phyloP scores from a whole-genome alignment of 2,113 vertebrate species.

The Nothoprocta pentlandii region DNA sequence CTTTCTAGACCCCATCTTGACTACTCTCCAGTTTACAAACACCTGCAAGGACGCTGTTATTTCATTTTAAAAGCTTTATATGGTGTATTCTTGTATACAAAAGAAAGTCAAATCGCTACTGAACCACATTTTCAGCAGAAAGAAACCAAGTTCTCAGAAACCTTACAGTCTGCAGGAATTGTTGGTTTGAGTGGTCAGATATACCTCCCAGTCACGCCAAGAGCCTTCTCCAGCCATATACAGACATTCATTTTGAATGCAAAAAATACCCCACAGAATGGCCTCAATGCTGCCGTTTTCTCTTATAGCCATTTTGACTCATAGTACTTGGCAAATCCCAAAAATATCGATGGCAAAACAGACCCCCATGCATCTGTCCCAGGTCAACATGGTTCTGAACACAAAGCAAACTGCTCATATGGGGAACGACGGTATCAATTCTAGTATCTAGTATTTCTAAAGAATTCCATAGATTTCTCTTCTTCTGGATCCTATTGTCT shows the following conservation, averaged over 20 bases:
- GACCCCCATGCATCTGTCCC: not conserved
- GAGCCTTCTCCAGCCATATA: not conserved
- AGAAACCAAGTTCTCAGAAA: not conserved
- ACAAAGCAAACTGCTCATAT: not conserved
- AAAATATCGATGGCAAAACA: not conserved
- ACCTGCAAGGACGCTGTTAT: not conserved
- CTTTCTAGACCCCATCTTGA: not conserved
- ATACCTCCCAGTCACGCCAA: not conserved
- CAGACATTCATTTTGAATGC: rapidly evolving
- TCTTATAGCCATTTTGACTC: not conserved
- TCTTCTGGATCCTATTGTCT: not conserved
- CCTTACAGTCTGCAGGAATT: not conserved
- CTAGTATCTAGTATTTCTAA: not conserved
- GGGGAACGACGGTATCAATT: not conserved
- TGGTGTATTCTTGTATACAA: not conserved
- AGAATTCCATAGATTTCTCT: not conserved
- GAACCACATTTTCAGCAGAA: not conserved
- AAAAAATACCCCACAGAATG: too few relatives aligned
- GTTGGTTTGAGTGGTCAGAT: rapidly evolving
- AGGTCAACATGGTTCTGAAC: not conserved
- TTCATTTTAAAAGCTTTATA: not conserved
- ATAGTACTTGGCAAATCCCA: not conserved
- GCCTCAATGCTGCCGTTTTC: not conserved
- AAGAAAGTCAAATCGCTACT: not conserved
- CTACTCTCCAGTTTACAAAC: not conserved